Evolutionary conservation across 2,113 vertebrate genomes (phyloP).

Genomic region (Aviceda subcristata): DNA sequence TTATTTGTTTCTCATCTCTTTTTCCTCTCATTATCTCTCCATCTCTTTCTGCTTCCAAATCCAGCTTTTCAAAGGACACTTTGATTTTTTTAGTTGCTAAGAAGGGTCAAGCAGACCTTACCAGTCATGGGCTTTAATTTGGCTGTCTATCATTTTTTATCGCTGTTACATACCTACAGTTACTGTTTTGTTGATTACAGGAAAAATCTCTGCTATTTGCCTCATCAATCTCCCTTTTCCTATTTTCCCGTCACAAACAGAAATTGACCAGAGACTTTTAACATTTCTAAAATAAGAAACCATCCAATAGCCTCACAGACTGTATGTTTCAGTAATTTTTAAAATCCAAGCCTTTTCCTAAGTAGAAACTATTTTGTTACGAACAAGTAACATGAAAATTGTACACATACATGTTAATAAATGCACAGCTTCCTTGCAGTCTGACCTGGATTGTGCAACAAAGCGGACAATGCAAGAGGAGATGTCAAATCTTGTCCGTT

Average conservation of each 20-base stretch:
- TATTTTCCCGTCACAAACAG: neutral
- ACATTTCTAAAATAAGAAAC: neutral
- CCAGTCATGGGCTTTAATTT: neutral
- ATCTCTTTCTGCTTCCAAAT: neutral
- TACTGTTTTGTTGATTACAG: neutral
- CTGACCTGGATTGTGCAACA: neutral
- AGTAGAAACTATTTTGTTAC: neutral
- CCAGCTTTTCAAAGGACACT: neutral
- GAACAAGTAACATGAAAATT: neutral
- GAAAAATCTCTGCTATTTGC: neutral
- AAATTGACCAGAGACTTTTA: neutral
- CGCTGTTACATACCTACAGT: neutral
- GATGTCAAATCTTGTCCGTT: neutral
- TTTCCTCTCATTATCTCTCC: neutral
- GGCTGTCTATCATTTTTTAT: neutral
- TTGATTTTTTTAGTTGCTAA: neutral
- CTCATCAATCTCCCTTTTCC: neutral
- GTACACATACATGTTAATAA: neutral
- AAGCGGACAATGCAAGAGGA: neutral
- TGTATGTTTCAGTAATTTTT: neutral
- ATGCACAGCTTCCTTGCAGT: neutral
- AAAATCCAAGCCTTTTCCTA: neutral
- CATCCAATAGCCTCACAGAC: neutral
- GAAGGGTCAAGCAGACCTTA: neutral
- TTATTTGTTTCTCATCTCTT: neutral